phyloP scores from a whole-genome alignment of 2,888 invertebrate species.

The Chloromyia formosa region DNA sequence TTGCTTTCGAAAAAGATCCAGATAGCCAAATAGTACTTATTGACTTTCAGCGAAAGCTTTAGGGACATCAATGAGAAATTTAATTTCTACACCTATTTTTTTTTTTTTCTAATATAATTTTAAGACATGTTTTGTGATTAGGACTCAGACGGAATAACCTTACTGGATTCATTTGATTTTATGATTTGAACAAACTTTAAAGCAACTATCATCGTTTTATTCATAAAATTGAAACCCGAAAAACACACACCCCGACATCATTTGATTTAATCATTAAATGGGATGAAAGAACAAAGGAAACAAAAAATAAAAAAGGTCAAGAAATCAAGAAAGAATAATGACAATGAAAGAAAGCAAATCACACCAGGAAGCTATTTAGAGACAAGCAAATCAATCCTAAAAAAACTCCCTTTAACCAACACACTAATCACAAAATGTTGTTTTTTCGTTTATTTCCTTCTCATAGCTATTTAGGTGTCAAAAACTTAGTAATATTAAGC shows the following conservation, averaged over 20 bases:
- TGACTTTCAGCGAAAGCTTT: background rate
- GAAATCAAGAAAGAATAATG: constrained; percentile 22
- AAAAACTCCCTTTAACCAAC: constrained; percentile 49
- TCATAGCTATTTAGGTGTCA: constrained; percentile 63
- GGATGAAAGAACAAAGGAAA: constrained; percentile 48
- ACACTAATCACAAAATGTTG: constrained; percentile 62
- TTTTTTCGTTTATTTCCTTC: constrained; percentile 64
- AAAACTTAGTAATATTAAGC: constrained; percentile 44
- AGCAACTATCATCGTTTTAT: constrained; percentile 15
- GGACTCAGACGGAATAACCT: constrained; percentile 44
- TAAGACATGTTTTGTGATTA: constrained; percentile 50
- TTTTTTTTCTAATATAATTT: constrained; percentile 35
- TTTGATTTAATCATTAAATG: constrained; percentile 4
- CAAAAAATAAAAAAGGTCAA: constrained; percentile 46
- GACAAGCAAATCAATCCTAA: constrained; percentile 49
- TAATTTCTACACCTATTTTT: constrained; percentile 22
- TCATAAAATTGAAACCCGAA: constrained; percentile 43
- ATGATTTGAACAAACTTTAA: constrained; percentile 25
- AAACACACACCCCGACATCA: constrained; percentile 35
- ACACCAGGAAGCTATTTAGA: constrained; percentile 42
- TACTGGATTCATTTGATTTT: constrained; percentile 27
- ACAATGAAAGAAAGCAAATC: too few species aligned
- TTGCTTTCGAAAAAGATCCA: background rate
- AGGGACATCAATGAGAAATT: background rate
- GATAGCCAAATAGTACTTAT: constrained; percentile 4